Evolutionary conservation across 1,140 invertebrate species (phyloP).

Genomic region (Penaeus chinensis): DNA sequence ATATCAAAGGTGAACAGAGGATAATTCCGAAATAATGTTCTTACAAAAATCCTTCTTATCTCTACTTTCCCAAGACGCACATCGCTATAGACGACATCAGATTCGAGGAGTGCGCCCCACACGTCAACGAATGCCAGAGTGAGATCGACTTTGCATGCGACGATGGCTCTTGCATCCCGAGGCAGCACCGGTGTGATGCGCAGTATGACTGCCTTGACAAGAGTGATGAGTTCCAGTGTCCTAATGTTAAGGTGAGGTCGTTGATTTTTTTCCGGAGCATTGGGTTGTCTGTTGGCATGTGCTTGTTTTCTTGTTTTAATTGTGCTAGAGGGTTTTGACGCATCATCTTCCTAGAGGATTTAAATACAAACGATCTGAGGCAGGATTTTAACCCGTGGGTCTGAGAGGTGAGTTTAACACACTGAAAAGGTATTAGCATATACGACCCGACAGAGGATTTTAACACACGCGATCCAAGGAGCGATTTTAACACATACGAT

Average conservation of each 20-base stretch:
- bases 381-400: too few relatives aligned
- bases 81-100: constrained; percentile 41
- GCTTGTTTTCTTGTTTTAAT: too few relatives aligned
- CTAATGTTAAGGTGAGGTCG: constrained; percentile 23
- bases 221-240: constrained; percentile 46
- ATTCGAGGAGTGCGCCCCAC: constrained; percentile 14
- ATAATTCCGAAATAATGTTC: not conserved
- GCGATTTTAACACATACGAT: too few relatives aligned
- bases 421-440: too few relatives aligned
- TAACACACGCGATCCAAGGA: not conserved
- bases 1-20: not conserved
- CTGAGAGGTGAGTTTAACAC: too few relatives aligned
- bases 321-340: too few relatives aligned
- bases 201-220: constrained; percentile 45
- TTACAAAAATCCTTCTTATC: not conserved
- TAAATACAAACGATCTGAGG: too few relatives aligned
- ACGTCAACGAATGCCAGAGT: constrained; percentile 20
- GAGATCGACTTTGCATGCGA: constrained; percentile 40
- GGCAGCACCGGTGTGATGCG: constrained; percentile 35
- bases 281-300: too few relatives aligned
- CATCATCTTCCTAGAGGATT: too few relatives aligned
- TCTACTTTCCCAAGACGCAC: constrained; percentile 9
- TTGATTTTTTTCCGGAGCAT: not conserved
- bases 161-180: constrained; percentile 30
- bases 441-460: not conserved